Percentiles rank a stretch among this genome's conserved stretches.
phyloP scores from a whole-genome alignment of 1,140 invertebrate genomes.

The Hyposmocoma kahamanoa region DNA sequence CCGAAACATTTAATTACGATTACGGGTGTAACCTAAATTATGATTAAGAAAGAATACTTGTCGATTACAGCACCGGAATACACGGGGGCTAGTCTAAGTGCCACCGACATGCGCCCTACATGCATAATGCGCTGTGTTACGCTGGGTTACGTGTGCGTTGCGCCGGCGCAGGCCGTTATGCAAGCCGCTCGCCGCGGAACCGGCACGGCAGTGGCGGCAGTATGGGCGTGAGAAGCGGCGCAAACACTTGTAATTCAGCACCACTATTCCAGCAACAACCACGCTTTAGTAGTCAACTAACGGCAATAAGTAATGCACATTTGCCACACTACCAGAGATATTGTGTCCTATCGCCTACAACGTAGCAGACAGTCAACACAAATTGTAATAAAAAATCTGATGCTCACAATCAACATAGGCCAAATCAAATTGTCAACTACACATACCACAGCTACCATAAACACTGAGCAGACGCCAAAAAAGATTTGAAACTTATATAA shows the following conservation, averaged over 20 bases:
- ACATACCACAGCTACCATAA: too few species aligned
- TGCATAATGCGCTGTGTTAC: constrained; percentile 55
- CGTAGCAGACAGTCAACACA: too few species aligned
- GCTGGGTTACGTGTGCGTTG: constrained; percentile 44
- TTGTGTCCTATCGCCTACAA: too few species aligned
- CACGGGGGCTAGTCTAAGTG: neutral
- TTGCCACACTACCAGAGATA: too few species aligned
- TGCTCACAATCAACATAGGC: too few species aligned
- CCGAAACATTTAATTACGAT: too few species aligned
- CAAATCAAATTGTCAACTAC: too few species aligned
- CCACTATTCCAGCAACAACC: constrained; percentile 16
- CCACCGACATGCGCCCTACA: constrained; percentile 42
- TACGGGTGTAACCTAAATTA: neutral
- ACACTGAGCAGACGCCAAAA: constrained; percentile 35
- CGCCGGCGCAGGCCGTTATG: constrained; percentile 34
- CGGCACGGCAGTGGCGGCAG: constrained; percentile 9
- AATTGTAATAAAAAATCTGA: too few species aligned
- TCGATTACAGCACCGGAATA: neutral
- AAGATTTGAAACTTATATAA: constrained; percentile 36
- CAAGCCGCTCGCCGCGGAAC: constrained; percentile 48
- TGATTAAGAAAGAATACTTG: neutral
- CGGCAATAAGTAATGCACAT: constrained; percentile 10
- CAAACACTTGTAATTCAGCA: constrained; percentile 31
- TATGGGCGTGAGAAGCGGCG: constrained; percentile 40
- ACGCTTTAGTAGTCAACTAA: constrained; percentile 19